Conservation (phyloP, 2,888 invertebrate genomes). For the Hymenopus coronatus region DNA sequence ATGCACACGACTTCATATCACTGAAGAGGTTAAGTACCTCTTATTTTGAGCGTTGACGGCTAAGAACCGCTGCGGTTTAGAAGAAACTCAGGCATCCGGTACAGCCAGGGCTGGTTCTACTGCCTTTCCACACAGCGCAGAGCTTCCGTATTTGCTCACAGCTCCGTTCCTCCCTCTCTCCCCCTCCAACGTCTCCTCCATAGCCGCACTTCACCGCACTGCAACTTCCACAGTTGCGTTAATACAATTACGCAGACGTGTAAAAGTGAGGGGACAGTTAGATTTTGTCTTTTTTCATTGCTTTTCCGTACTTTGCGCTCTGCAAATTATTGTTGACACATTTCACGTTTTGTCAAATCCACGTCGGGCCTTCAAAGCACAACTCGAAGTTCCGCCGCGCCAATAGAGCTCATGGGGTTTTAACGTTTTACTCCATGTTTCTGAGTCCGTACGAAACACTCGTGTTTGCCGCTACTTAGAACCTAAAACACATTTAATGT, state of each 20-base stretch:
- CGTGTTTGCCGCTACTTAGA: no score
- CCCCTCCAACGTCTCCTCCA: no score
- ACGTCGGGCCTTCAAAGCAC: background rate
- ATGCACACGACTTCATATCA: no score
- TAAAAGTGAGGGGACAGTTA: slow-evolving; percentile 12
- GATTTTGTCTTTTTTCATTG: background rate
- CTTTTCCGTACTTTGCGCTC: background rate
- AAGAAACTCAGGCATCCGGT: background rate
- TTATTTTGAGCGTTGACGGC: no score
- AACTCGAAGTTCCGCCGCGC: background rate
- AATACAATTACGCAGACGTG: background rate
- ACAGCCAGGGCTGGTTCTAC: background rate
- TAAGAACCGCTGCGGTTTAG: background rate
- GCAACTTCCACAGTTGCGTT: background rate
- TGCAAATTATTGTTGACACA: background rate
- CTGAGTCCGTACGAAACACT: no score
- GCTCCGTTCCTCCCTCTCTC: background rate
- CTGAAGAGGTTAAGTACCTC: no score
- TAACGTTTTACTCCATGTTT: background rate
- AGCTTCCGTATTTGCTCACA: background rate
- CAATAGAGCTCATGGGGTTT: background rate
- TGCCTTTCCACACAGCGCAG: background rate
- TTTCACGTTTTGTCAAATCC: background rate
- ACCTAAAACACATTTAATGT: no score
- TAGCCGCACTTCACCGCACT: background rate